Evolutionary conservation across 2,113 vertebrate species (phyloP), one percentile per base, ranked within the genome.

Genomic region (Propithecus coquereli): DNA sequence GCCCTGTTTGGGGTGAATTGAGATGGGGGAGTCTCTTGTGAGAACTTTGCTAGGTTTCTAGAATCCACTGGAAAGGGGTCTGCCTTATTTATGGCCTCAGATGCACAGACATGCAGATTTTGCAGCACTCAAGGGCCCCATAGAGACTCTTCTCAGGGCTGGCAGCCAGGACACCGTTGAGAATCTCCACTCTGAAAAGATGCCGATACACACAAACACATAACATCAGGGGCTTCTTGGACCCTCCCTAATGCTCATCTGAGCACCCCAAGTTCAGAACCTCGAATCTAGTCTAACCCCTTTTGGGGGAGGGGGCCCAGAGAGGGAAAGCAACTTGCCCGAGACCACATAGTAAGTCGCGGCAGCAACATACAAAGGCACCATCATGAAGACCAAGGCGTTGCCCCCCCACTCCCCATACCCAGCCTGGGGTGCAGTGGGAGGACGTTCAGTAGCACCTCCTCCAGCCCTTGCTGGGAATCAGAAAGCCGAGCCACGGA

Each of bases 291-390:
- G 13, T 59, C 34, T 82, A 9, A 47, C 54, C 4, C n/a, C n/a
- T 80, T 77, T 17, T 27, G 2, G 17, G 43, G 43, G 2, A 1
- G 5, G 8, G 25, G 30, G 1, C 0, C 32, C 84, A 92, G 88
- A 85, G 65, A 96, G 27, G 87, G 47, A 80, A 40, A 87, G n/a
- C 70, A 54, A 13, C 76, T 84, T 68, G 3, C 63, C 88, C 30
- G 37, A 74, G 43, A 27, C 40, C 77, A 80, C 65, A 43, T 65
- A 94, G 80, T 23, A 73, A 43, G 59, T 61, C 45, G 37, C 0
- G 13, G 37, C 30, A 87, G 81, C 43, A 20, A 10, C 10, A 3
- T 1, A 13, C 0, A 2, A 40, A 43, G 27, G 57, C 22, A 3
- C 37, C 10, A 1, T 37, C 30, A 11, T 4, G 45, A 47, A 61